Evolutionary conservation across 2,113 vertebrate genomes (phyloP), one percentile per base, ranked within the genome.

Genomic region (Nettapus auritus): DNA sequence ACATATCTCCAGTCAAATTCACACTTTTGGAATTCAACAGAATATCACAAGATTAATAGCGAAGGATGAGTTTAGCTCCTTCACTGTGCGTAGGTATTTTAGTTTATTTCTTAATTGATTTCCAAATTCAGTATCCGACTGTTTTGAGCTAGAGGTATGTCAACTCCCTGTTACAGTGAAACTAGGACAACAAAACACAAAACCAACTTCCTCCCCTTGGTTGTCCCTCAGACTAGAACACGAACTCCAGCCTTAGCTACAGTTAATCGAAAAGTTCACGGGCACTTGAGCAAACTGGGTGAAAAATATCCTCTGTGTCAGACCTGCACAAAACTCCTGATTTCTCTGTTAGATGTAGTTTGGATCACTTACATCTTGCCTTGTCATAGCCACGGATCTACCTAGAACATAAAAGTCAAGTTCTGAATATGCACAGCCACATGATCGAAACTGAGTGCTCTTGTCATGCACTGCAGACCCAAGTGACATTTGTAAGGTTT

Each of bases 1-100:
- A 89, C 15, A 69, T 71, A 94, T 97, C 71, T 89, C 79, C 97
- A 96, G 80, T 82, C 90, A 96, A 44, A 94, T 89, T 81, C 66
- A 18, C 93, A 60, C 40, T 83, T 52, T 40, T 91, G 63, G 74
- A 92, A 79, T 82, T 92, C 50, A 88, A 74, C 0, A 38, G 40
- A 34, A 50, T 73, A 48, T 68, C 81, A 84, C 48, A 55, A 26
- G 63, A 93, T 78, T 91, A 88, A 52, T 1, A 93, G 29, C 0
- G 3, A 89, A 86, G 40, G 74, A 90, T 0, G 3, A 92, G 67
- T 42, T 94, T 69, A 94, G 68, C 44, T 70, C 2, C 0, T 79
- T 80, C 36, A 62, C 38, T 71, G 42, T 68, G 66, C 8, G 1
- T 77, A 50, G 48, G 2, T 33, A 44, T 86, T 90, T 91, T 36